Conservation (phyloP, 64 coral and sea anemone species). For the Platygyra sinensis region DNA sequence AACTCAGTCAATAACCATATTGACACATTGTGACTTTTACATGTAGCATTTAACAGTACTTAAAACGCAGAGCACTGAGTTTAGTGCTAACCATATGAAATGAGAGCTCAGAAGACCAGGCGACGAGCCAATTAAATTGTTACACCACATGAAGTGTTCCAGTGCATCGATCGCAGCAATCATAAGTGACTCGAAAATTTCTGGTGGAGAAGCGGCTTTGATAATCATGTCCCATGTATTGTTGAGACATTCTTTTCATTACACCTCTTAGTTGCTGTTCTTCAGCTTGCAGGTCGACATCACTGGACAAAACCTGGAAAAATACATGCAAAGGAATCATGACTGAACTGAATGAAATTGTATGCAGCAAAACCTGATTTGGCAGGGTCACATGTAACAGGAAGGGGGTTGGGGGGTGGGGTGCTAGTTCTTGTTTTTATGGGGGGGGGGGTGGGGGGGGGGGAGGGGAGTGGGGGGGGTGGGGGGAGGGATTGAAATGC, state of each 20-base stretch:
- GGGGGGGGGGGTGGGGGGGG: too few species aligned
- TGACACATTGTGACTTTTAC: too few species aligned
- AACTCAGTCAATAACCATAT: too few species aligned
- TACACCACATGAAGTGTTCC: slow-evolving; percentile 89
- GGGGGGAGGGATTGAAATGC: too few species aligned
- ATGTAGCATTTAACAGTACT: too few species aligned
- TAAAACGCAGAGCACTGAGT: too few species aligned
- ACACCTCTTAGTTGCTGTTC: slow-evolving; percentile 68
- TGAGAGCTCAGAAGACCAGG: too few species aligned
- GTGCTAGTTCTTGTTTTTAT: too few species aligned
- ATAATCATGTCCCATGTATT: slow-evolving; percentile 93
- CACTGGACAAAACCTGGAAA: slow-evolving; percentile 70
- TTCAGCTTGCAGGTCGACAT: slow-evolving; percentile 66
- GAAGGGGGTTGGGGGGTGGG: too few species aligned
- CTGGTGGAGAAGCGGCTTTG: slow-evolving; percentile 92
- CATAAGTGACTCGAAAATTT: slow-evolving; percentile 88
- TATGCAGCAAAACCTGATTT: neutral
- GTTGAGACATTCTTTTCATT: slow-evolving; percentile 81
- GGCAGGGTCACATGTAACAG: neutral
- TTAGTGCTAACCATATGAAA: too few species aligned
- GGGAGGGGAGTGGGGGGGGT: too few species aligned
- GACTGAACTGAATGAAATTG: neutral
- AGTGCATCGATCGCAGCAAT: slow-evolving; percentile 92
- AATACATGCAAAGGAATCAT: neutral
- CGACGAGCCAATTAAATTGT: neutral